Conservation (phyloP, 30 jellyfish, hydroid and myxozoan species). For the Mastigias papua region DNA sequence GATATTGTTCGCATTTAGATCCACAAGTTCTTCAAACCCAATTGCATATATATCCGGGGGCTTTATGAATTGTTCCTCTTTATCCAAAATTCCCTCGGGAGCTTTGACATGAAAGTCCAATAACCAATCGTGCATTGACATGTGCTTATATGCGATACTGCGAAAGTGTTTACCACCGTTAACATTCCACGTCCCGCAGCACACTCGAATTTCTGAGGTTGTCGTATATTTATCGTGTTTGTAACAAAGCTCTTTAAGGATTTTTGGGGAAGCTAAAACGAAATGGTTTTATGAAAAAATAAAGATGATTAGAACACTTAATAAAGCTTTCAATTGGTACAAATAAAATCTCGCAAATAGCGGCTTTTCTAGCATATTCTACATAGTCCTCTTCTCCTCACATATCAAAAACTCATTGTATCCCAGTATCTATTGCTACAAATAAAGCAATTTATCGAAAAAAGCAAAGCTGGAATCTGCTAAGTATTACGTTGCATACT, state of each 20-base stretch:
- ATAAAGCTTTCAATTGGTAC: too few relatives aligned
- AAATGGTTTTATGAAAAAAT: background rate
- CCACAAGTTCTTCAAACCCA: constrained; percentile 98
- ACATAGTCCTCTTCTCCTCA: too few relatives aligned
- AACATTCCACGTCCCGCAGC: constrained; percentile 99
- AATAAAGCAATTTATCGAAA: too few relatives aligned
- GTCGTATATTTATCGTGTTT: constrained; percentile 78
- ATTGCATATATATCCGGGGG: constrained; percentile 95
- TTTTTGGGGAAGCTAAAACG: constrained; percentile 87
- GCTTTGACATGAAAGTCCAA: constrained; percentile 78
- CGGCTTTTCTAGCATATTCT: too few relatives aligned
- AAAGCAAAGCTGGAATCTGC: too few relatives aligned
- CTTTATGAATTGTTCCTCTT: constrained; percentile 62
- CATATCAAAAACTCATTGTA: too few relatives aligned
- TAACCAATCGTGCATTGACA: constrained; percentile 99
- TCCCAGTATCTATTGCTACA: too few relatives aligned
- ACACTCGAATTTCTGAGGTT: constrained; percentile 76
- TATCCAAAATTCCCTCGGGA: constrained; percentile 93
- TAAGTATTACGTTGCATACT: too few relatives aligned
- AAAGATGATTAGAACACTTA: background rate
- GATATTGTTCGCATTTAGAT: constrained; percentile 88
- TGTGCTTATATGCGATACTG: constrained; percentile 98
- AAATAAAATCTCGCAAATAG: too few relatives aligned
- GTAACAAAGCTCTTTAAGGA: constrained; percentile 85
- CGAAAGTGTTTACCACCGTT: constrained; percentile 99